A percentile compares a stretch with the other conserved stretches of the same genome.
Conservation (phyloP, 2,113 vertebrate species). For the Spermophilus dauricus region DNA sequence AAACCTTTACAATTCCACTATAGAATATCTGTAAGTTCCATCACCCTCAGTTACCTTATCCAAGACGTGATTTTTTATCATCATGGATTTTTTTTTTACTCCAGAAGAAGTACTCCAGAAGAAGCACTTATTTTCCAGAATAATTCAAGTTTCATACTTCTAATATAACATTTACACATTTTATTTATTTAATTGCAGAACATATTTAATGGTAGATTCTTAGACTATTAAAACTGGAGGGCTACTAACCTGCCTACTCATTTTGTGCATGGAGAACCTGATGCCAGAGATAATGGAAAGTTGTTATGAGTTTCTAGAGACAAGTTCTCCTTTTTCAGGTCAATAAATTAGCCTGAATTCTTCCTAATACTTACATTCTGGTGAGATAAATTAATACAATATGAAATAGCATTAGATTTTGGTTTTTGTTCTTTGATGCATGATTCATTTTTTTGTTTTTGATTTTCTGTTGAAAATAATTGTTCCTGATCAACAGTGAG, state of each 20-base stretch:
- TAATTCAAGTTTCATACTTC: not conserved
- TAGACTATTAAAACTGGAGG: not conserved
- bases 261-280: constrained; percentile 17
- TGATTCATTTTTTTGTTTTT: not conserved
- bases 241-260: not conserved
- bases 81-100: too few relatives aligned
- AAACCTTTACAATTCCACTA: not conserved
- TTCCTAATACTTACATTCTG: not conserved
- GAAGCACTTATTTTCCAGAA: not conserved
- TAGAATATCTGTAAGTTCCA: not conserved
- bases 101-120: too few relatives aligned
- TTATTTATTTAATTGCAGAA: constrained; percentile 11
- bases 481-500: not conserved
- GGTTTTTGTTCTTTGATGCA: not conserved
- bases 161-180: not conserved
- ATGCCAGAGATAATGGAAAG: not conserved
- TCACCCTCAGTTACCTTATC: not conserved
- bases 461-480: not conserved
- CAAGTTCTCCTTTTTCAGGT: not conserved
- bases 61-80: not conserved
- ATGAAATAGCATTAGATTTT: not conserved
- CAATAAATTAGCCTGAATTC: not conserved
- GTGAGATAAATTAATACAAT: not conserved
- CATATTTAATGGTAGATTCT: not conserved
- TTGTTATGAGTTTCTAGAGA: not conserved